phyloP scores from a whole-genome alignment of 1,140 invertebrate species.

The Argopecten irradians region DNA sequence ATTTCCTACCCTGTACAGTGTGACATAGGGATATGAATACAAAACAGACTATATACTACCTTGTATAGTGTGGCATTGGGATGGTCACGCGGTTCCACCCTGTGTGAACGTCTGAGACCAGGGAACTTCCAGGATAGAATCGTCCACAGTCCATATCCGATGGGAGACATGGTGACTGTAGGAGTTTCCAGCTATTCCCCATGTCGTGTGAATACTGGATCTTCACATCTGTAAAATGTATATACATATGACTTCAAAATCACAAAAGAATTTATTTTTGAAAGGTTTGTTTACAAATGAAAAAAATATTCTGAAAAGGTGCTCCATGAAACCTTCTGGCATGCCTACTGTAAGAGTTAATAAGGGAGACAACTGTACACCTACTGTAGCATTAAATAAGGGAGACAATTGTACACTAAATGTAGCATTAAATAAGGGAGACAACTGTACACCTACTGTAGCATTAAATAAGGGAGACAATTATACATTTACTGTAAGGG shows the following conservation, averaged over 20 bases:
- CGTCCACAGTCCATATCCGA: constrained; percentile 67
- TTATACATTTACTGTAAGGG: background rate
- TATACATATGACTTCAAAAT: background rate
- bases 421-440: no score
- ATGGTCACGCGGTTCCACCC: constrained; percentile 72
- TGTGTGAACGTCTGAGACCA: constrained; percentile 66
- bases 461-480: background rate
- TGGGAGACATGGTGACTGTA: constrained; percentile 65
- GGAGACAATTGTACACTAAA: no score
- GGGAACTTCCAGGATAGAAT: constrained; percentile 59
- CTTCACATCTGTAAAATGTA: constrained; percentile 57
- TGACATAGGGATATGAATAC: no score
- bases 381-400: no score
- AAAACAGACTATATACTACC: no score
- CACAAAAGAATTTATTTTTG: no score
- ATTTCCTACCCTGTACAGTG: no score
- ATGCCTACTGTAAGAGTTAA: no score
- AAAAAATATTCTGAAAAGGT: no score
- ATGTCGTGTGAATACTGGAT: constrained; percentile 72
- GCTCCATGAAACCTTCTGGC: no score
- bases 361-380: no score
- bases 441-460: background rate
- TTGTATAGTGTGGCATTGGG: constrained; percentile 68
- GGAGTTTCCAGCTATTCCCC: constrained; percentile 71
- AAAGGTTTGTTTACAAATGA: no score